Percentiles rank a stretch among this genome's conserved stretches.
Evolutionary conservation across 1,140 invertebrate genomes (phyloP).

Genomic region (Papilio aristodemus): DNA sequence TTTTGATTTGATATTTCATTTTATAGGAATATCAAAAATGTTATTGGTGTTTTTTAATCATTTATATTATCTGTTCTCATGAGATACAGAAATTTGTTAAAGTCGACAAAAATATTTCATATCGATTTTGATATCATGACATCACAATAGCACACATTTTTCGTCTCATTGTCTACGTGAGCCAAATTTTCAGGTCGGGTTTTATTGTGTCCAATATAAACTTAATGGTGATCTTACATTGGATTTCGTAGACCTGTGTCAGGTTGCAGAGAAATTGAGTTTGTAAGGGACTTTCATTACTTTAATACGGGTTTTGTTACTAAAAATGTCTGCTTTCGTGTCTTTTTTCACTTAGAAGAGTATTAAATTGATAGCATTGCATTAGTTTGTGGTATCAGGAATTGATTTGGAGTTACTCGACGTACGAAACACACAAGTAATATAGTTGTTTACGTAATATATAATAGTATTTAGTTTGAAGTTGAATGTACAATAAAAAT

Average conservation of each 20-base stretch:
- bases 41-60: not conserved
- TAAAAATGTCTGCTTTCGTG: not conserved
- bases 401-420: too few relatives aligned
- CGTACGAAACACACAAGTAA: too few relatives aligned
- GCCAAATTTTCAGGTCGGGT: constrained; percentile 9
- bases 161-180: not conserved
- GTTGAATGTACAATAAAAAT: not conserved
- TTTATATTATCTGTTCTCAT: not conserved
- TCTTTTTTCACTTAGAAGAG: not conserved
- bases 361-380: too few relatives aligned
- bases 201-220: constrained; percentile 12
- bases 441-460: too few relatives aligned
- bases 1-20: too few relatives aligned
- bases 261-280: not conserved
- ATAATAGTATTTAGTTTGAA: too few relatives aligned
- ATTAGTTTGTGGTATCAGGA: too few relatives aligned
- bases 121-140: not conserved
- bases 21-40: too few relatives aligned
- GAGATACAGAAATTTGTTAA: not conserved
- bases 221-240: constrained; percentile 9
- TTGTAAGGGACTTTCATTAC: not conserved
- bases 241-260: constrained; percentile 5
- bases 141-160: not conserved
- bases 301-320: not conserved
- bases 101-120: constrained; percentile 2